Evolutionary conservation across 2,797 vertebrate genomes (phyloP).

Genomic region (Lates japonicus): DNA sequence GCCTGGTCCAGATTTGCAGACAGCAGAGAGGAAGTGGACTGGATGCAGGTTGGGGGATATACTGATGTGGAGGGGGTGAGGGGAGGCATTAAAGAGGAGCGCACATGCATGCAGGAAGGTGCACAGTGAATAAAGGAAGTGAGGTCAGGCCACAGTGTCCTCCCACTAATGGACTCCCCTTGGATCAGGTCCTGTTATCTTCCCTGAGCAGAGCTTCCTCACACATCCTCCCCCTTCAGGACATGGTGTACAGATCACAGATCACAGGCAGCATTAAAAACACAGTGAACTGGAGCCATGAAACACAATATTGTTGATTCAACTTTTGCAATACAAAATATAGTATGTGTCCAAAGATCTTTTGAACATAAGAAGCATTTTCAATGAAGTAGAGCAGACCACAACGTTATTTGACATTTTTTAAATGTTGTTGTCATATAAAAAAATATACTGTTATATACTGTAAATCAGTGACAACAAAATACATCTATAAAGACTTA

Average conservation of each 20-base stretch:
- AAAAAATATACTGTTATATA: neutral
- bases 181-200: constrained; percentile 78
- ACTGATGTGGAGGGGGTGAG: constrained; percentile 28
- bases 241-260: constrained; percentile 50
- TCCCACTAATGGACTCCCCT: constrained; percentile 73
- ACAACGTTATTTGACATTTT: neutral
- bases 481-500: neutral
- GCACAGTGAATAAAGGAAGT: constrained; percentile 85
- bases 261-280: constrained; percentile 42
- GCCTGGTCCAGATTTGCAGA: constrained; percentile 33
- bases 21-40: constrained; percentile 60
- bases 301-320: constrained; percentile 21
- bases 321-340: neutral
- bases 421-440: neutral
- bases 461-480: neutral
- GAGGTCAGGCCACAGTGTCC: constrained; percentile 76
- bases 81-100: constrained; percentile 65
- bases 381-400: neutral
- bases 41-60: constrained; percentile 40
- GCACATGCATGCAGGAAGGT: constrained; percentile 76
- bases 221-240: constrained; percentile 40
- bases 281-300: constrained; percentile 21
- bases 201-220: constrained; percentile 79
- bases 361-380: neutral
- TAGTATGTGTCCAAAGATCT: neutral